Base-by-base conservation (phyloP, 2,888 invertebrate genomes). In the Metacarcinus magister region DNA sequence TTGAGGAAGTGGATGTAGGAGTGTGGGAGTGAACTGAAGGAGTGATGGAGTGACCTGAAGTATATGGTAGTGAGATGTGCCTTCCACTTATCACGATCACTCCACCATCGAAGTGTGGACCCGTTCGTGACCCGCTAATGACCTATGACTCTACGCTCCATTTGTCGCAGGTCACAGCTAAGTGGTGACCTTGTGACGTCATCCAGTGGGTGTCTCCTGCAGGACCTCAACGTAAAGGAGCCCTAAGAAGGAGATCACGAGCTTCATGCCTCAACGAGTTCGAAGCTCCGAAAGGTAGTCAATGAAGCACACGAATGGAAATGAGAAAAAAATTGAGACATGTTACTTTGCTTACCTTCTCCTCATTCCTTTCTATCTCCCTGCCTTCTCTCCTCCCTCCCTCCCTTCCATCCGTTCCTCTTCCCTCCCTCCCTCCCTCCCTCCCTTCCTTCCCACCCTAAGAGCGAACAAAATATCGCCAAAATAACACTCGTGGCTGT, bases 401-500 rank as follows among this genome's bases (percentile, higher is more conserved):
- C 82, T 32, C 82, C 28, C 75, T n/a, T 2, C 4, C 75, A 1
- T n/a, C 7, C n/a, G 2, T 19, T 5, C 7, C 67, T 19, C 4
- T 19, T 13, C 32, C 82, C 32, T 16, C 8, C 32, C 13, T 28
- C 16, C 23, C 32, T 32, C 7, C 13, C 32, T 32, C 82, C 10
- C 32, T 32, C 13, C 32, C 32, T 13, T 1, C 32, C 75, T 28
- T 7, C 82, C 32, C 32, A 32, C 5, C 82, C 82, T 7, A 10
- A 5, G 32, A 28, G 82, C 82, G 82, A 82, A 32, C 13, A 82
- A 82, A 82, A 82, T 82, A 82, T 82, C 82, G 82, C 82, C 82
- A 32, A 82, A 82, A 82, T 82, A 82, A 82, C 82, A 82, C 82
- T 82, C 82, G 82, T 82, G 82, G 82, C 82, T 82, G 82, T 82